Percentiles rank a stretch among this genome's conserved stretches.
phyloP scores from a whole-genome alignment of 2,797 vertebrate genomes.

The Sciurus vulgaris region DNA sequence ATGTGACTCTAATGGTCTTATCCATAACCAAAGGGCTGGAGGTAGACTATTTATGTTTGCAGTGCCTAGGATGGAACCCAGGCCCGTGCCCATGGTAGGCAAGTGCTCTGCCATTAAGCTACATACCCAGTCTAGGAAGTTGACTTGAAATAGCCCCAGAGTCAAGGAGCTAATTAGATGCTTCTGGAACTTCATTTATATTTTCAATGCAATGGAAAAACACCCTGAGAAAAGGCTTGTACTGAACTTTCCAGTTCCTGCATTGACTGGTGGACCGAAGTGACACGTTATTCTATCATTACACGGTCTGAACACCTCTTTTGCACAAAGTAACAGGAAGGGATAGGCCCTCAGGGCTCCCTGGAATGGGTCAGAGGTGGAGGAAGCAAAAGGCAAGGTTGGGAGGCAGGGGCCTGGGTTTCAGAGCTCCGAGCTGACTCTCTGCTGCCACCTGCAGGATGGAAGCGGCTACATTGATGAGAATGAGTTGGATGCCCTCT shows the following conservation, averaged over 20 bases:
- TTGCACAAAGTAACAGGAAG: not conserved
- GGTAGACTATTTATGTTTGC: not conserved
- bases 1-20: not conserved
- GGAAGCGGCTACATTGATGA: constrained; percentile 97
- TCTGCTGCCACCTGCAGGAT: constrained; percentile 89
- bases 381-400: too few species aligned
- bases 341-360: not conserved
- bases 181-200: not conserved
- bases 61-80: too few species aligned
- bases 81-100: too few species aligned
- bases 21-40: not conserved
- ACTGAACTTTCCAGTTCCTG: not conserved
- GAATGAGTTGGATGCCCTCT: constrained; percentile 95
- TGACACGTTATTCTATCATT: not conserved
- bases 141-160: not conserved
- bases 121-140: too few species aligned
- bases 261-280: not conserved
- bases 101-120: too few species aligned
- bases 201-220: not conserved
- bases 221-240: not conserved
- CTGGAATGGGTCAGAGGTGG: not conserved
- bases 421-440: not conserved
- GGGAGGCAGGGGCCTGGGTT: not conserved
- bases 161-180: not conserved
- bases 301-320: not conserved